These are phyloP conservation scores for Caradrina clavipalpis DNA, from an alignment of 2,888 invertebrate genomes.

Conservation along the genomic window DNA sequence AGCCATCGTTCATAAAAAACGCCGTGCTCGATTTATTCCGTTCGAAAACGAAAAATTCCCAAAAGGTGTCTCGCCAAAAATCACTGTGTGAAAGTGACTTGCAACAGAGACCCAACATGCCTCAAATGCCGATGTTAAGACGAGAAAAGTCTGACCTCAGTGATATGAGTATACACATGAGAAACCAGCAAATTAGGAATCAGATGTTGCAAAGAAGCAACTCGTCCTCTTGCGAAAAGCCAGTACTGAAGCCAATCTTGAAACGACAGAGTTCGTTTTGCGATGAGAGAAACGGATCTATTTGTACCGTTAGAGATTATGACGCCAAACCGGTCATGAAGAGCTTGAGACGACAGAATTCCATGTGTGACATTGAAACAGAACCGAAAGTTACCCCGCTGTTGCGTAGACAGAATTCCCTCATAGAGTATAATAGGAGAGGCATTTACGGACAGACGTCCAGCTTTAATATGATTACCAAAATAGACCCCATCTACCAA, in stretches of 20 bases:
- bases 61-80: conserved; percentile 89
- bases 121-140: conserved; percentile 82
- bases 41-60: conserved; percentile 88
- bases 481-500: conserved; percentile 91
- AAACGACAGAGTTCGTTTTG: conserved; percentile 89
- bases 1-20: conserved; percentile 90
- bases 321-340: conserved; percentile 85
- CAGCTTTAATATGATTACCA: conserved; percentile 90
- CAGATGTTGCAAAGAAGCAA: conserved; percentile 89
- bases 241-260: conserved; percentile 85
- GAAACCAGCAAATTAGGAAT: conserved; percentile 85
- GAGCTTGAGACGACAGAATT: conserved; percentile 85
- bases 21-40: conserved; percentile 90
- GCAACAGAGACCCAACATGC: conserved; percentile 81
- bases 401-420: conserved; percentile 89
- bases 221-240: conserved; percentile 89
- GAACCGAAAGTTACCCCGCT: conserved; percentile 90
- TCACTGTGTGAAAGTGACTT: conserved; percentile 88
- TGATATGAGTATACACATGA: conserved; percentile 85
- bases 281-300: conserved; percentile 86
- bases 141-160: conserved; percentile 88
- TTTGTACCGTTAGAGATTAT: conserved; percentile 87
- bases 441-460: conserved; percentile 86
- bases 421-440: conserved; percentile 89
- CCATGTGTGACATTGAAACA: conserved; percentile 90